Conservation (phyloP, 2,888 invertebrate genomes). For the Acholoe squamosa region DNA sequence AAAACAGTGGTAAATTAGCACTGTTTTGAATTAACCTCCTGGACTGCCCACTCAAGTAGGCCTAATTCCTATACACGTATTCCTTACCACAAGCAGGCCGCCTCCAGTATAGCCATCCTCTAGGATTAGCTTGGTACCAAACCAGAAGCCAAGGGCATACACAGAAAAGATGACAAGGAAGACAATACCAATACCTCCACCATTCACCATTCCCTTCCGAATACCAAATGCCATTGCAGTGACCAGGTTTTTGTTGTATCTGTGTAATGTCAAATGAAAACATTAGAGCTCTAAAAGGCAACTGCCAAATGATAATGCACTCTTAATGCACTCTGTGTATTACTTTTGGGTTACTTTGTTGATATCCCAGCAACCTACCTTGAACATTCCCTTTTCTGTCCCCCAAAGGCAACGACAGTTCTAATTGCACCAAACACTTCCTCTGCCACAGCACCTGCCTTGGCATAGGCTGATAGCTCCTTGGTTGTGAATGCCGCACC, state of each 20-base stretch:
- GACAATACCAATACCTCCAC: slow-evolving; percentile 46
- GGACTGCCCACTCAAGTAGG: too few species aligned
- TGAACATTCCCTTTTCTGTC: slow-evolving; percentile 80
- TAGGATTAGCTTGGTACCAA: slow-evolving; percentile 52
- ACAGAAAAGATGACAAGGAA: slow-evolving; percentile 56
- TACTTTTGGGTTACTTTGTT: too few species aligned
- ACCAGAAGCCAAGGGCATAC: slow-evolving; percentile 63
- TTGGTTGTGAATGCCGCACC: slow-evolving; percentile 73
- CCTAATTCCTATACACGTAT: too few species aligned
- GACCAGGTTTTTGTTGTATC: slow-evolving; percentile 54
- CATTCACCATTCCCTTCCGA: slow-evolving; percentile 55
- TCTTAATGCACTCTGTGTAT: too few species aligned
- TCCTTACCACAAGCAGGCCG: slow-evolving; percentile 44
- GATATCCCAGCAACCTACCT: slow-evolving; percentile 73
- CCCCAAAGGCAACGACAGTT: slow-evolving; percentile 83
- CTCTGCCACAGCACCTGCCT: slow-evolving; percentile 83
- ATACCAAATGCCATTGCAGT: slow-evolving; percentile 44
- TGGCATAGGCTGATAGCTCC: slow-evolving; percentile 86
- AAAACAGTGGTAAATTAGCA: too few species aligned
- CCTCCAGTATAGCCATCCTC: slow-evolving; percentile 44
- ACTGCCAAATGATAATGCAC: too few species aligned
- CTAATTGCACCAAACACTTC: slow-evolving; percentile 82
- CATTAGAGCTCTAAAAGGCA: too few species aligned
- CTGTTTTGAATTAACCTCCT: too few species aligned
- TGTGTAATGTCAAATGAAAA: not conserved